Percentiles rank a stretch among this genome's conserved stretches.
Evolutionary conservation across 2,113 vertebrate species (phyloP).

Genomic region (Tragelaphus imberbis): DNA sequence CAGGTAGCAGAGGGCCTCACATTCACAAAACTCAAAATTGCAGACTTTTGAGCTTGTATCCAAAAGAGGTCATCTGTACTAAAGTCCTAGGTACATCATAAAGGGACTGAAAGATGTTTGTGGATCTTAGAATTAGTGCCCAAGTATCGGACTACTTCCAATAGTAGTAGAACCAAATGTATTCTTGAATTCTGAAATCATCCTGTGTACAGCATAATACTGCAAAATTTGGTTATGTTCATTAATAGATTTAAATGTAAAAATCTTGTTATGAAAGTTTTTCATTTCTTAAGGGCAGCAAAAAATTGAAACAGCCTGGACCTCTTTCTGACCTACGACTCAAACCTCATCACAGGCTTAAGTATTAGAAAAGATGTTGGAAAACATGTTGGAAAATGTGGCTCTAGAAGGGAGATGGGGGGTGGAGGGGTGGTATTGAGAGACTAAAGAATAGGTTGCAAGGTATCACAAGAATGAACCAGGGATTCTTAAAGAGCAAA

Average conservation of each 20-base stretch:
- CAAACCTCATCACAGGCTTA: not conserved
- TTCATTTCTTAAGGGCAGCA: not conserved
- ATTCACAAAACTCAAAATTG: not conserved
- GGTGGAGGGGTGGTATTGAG: not conserved
- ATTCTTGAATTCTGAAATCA: not conserved
- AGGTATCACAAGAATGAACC: not conserved
- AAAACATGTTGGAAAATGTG: not conserved
- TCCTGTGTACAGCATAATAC: not conserved
- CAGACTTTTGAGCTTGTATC: constrained; percentile 20
- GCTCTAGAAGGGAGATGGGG: not conserved
- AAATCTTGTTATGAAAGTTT: not conserved
- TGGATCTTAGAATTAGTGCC: not conserved
- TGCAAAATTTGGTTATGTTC: not conserved
- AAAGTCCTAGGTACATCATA: not conserved
- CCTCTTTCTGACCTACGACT: not conserved
- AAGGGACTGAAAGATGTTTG: not conserved
- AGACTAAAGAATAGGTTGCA: not conserved
- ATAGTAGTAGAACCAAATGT: not conserved
- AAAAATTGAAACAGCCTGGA: not conserved
- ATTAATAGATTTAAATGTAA: not conserved
- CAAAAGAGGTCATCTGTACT: constrained; percentile 3
- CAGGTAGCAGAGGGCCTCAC: not conserved
- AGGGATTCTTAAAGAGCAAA: not conserved
- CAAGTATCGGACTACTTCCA: not conserved
- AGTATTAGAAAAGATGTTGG: not conserved